Evolutionary conservation across 2,888 invertebrate species (phyloP).

Genomic region (Ectemnius continuus): DNA sequence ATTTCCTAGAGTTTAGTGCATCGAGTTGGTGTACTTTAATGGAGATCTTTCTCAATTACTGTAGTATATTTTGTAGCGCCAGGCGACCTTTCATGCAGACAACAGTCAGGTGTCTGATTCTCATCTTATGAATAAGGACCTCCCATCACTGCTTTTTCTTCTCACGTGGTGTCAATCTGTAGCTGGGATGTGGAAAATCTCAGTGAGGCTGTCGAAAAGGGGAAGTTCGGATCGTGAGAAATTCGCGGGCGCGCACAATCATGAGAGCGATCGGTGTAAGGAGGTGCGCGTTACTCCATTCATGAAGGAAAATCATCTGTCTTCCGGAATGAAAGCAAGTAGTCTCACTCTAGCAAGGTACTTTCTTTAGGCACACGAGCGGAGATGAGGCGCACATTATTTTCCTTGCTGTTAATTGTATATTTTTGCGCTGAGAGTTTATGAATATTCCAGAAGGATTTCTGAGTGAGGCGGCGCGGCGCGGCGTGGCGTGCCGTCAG

Average conservation of each 20-base stretch:
- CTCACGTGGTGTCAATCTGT: neutral
- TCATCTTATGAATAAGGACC: neutral
- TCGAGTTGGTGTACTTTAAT: neutral
- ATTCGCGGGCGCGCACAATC: neutral
- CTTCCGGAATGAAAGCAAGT: constrained; percentile 46
- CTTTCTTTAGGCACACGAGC: constrained; percentile 28
- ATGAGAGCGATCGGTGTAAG: constrained; percentile 30
- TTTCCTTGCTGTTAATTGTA: constrained; percentile 16
- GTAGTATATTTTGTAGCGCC: neutral
- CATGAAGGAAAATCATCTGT: constrained; percentile 26
- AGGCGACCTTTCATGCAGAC: constrained; percentile 9
- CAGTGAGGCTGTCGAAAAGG: constrained; percentile 12
- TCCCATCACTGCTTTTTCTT: neutral
- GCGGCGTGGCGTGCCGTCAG: too few species aligned
- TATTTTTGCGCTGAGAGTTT: constrained; percentile 11
- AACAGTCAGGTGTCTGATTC: constrained; percentile 51
- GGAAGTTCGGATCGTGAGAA: constrained; percentile 4
- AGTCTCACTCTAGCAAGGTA: neutral
- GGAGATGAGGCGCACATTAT: constrained; percentile 17
- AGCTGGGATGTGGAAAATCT: constrained; percentile 12
- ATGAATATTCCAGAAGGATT: constrained; percentile 15
- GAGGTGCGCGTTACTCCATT: constrained; percentile 30
- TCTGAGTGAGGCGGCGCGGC: too few species aligned
- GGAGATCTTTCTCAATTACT: neutral
- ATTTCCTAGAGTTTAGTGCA: neutral